phyloP scores from a whole-genome alignment of 2,113 vertebrate species.

The Columba livia region DNA sequence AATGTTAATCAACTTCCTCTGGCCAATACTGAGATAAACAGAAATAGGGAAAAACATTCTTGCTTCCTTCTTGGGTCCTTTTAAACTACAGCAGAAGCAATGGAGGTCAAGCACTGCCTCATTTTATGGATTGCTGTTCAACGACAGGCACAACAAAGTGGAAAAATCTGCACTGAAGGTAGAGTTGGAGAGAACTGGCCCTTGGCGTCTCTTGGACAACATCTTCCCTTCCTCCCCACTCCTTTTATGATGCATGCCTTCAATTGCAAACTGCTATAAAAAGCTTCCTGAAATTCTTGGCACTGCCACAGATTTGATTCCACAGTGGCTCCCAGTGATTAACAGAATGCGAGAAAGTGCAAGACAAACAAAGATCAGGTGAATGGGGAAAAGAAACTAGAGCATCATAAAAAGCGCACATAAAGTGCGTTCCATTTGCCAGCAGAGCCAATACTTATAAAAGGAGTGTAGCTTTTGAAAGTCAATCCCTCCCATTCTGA shows the following conservation, averaged over 20 bases:
- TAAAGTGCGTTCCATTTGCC: not conserved
- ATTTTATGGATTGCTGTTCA: constrained; percentile 1
- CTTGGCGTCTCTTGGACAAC: not conserved
- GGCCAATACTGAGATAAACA: not conserved
- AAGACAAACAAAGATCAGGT: constrained; percentile 67
- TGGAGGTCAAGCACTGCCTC: not conserved
- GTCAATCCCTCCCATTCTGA: not conserved
- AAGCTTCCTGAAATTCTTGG: constrained; percentile 65
- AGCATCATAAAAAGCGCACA: constrained; percentile 34
- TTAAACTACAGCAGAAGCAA: not conserved
- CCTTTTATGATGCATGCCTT: constrained; percentile 31
- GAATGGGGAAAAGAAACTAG: constrained; percentile 48
- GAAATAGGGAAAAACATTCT: not conserved
- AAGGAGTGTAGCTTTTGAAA: constrained; percentile 34
- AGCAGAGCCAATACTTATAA: constrained; percentile 28
- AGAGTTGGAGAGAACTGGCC: not conserved
- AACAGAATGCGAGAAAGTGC: constrained; percentile 52
- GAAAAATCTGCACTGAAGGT: constrained; percentile 1
- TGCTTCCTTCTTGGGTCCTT: not conserved
- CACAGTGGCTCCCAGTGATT: constrained; percentile 49
- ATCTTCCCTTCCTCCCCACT: constrained; percentile 29
- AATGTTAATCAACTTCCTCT: not conserved
- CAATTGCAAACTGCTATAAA: constrained; percentile 50
- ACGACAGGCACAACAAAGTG: not conserved
- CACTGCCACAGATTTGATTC: constrained; percentile 37